Evolutionary conservation across 2,797 vertebrate genomes (phyloP).

Genomic region (Pelodytes ibericus): DNA sequence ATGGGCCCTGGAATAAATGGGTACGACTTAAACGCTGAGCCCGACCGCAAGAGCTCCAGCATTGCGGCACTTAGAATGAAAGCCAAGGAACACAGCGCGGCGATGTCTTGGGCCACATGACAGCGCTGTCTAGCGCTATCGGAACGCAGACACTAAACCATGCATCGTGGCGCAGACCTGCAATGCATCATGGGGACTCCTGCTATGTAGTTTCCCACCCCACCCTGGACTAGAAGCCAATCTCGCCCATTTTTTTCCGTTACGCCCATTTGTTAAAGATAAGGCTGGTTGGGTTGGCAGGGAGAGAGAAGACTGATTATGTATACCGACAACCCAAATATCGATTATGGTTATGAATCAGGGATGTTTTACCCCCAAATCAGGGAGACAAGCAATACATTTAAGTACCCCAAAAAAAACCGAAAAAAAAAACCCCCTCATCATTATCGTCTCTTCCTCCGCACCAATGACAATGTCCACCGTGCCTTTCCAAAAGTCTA

Average conservation of each 20-base stretch:
- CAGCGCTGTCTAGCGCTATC: slow-evolving; percentile 59
- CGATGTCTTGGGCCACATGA: slow-evolving; percentile 99
- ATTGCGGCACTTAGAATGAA: slow-evolving; percentile 97
- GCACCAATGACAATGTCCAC: background rate
- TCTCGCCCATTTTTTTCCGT: background rate
- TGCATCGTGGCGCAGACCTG: slow-evolving; percentile 12
- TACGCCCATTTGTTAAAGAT: background rate
- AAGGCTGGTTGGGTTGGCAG: background rate
- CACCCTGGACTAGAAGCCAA: slow-evolving; percentile 36
- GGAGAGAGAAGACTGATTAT: background rate
- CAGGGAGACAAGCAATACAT: background rate
- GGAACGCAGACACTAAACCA: slow-evolving; percentile 50
- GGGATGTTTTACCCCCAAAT: slow-evolving; percentile 8
- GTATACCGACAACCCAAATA: slow-evolving; percentile 6
- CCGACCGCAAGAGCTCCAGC: slow-evolving; percentile 97
- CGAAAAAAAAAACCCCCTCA: background rate
- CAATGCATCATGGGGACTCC: slow-evolving; percentile 10
- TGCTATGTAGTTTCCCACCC: slow-evolving; percentile 28
- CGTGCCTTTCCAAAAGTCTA: background rate
- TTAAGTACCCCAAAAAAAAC: no score
- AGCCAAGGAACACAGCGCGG: slow-evolving; percentile 98
- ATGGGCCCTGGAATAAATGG: slow-evolving; percentile 89
- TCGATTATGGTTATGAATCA: slow-evolving; percentile 7
- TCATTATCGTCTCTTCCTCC: background rate
- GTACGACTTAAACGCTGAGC: slow-evolving; percentile 95